Base-by-base conservation (phyloP, 2,113 vertebrate species). In the Alouatta palliata region DNA sequence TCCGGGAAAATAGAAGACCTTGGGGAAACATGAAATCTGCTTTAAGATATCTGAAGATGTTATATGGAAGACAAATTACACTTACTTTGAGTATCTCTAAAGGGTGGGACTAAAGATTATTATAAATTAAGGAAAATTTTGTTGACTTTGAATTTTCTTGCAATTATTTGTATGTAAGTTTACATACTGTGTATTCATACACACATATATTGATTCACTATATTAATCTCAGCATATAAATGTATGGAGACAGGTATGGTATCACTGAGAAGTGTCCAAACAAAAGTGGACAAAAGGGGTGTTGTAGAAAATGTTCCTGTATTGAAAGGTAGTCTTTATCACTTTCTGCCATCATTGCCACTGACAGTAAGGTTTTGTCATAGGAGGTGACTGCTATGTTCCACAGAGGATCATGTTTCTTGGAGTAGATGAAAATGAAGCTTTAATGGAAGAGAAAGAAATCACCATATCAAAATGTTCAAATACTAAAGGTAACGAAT, bases 331-430 rank as follows among this genome's bases (percentile, higher is more conserved):
- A 79, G 21, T 93, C 80, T 81, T 14, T 90, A 37, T 11, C 58
- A 45, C 27, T 37, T 93, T 35, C 32, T 92, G 40, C 68, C 21
- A 56, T 81, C 5, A 14, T 5, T 81, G 47, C n/a, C 45, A 47
- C 56, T 98, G 64, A 97, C 25, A 37, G 35, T 94, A 87, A 88
- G 40, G 6, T 96, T 79, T 87, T 91, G 20, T 94, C 10, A 45
- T 40, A 98, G 98, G 98, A 79, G 98, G 98, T 91, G 98, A 98
- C 95, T 98, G 97, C 71, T 97, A 92, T 12, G 14, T 95, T 73
- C 97, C 97, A 92, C 98, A 97, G 87, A 98, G 97, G 94, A 98
- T 93, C 58, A 80, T 97, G 97, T 98, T 97, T 96, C 93, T 97
- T 93, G 97, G 85, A 97, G 95, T 95, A 20, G 88, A 98, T 84